phyloP scores from a whole-genome alignment of 2,888 invertebrate species.

The Salticus scenicus region DNA sequence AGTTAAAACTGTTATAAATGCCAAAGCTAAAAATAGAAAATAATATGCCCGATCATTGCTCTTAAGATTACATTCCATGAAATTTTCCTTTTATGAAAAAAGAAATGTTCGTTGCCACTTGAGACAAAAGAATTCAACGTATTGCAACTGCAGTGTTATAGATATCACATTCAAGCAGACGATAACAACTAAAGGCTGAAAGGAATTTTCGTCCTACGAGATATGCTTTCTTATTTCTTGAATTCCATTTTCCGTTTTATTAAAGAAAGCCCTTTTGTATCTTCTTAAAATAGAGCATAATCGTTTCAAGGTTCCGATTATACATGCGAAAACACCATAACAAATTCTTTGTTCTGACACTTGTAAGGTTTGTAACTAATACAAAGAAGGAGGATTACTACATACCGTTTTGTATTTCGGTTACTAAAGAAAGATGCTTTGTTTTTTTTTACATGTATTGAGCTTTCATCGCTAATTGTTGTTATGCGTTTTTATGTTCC shows the following conservation, averaged over 20 bases:
- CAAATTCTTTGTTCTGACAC: background rate
- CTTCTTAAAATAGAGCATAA: background rate
- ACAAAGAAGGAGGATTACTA: too few species aligned
- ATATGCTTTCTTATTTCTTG: background rate
- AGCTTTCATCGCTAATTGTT: too few species aligned
- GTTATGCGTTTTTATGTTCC: too few species aligned
- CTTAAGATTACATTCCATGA: background rate
- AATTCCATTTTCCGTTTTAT: background rate
- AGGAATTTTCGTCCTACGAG: background rate
- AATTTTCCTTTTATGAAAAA: background rate
- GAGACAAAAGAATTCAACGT: background rate
- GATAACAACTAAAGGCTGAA: background rate
- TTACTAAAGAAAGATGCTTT: too few species aligned
- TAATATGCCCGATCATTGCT: background rate
- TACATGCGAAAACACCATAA: background rate
- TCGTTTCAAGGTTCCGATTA: constrained; percentile 1
- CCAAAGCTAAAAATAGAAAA: background rate
- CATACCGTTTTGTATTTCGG: too few species aligned
- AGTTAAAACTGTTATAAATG: too few species aligned
- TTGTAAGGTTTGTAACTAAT: background rate
- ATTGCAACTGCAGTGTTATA: background rate
- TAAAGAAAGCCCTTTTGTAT: background rate
- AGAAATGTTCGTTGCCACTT: background rate
- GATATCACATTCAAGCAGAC: background rate
- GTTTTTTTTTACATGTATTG: too few species aligned